phyloP scores from a whole-genome alignment of 2,888 invertebrate species.

The Drosophila kokeensis region DNA sequence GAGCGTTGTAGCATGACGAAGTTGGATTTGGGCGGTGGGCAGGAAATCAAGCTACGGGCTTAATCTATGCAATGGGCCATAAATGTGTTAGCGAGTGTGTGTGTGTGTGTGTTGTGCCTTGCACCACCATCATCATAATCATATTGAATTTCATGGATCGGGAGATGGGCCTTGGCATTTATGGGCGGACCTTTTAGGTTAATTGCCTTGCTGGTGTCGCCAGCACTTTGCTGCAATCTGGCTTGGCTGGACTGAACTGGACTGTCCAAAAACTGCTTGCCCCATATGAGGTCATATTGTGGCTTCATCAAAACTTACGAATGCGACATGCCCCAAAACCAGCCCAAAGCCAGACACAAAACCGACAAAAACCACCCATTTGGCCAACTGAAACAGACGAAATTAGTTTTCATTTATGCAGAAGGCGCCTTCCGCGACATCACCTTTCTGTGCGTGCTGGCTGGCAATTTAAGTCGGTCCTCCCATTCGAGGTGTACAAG shows the following conservation, averaged over 20 bases:
- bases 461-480: slow-evolving; percentile 57
- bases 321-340: slow-evolving; percentile 15
- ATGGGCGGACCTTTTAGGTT: slow-evolving; percentile 82
- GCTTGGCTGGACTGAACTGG: slow-evolving; percentile 3
- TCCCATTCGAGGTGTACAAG: slow-evolving; percentile 17
- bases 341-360: neutral
- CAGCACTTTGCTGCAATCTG: slow-evolving; percentile 42
- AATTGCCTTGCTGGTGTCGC: slow-evolving; percentile 66
- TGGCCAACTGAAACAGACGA: slow-evolving; percentile 32
- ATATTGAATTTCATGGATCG: slow-evolving; percentile 63
- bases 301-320: slow-evolving; percentile 37
- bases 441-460: slow-evolving; percentile 64
- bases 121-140: slow-evolving; percentile 8
- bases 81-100: neutral
- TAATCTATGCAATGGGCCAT: slow-evolving; percentile 23
- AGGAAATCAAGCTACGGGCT: slow-evolving; percentile 30
- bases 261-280: slow-evolving; percentile 5
- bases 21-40: neutral
- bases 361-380: neutral
- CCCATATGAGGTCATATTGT: slow-evolving; percentile 71
- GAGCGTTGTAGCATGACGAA: neutral
- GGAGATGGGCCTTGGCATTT: slow-evolving; percentile 44
- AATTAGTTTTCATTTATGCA: slow-evolving; percentile 68
- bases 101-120: neutral
- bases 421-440: slow-evolving; percentile 27